Base-by-base conservation (phyloP, 2,888 invertebrate genomes). In the Epirrhoe tristata region DNA sequence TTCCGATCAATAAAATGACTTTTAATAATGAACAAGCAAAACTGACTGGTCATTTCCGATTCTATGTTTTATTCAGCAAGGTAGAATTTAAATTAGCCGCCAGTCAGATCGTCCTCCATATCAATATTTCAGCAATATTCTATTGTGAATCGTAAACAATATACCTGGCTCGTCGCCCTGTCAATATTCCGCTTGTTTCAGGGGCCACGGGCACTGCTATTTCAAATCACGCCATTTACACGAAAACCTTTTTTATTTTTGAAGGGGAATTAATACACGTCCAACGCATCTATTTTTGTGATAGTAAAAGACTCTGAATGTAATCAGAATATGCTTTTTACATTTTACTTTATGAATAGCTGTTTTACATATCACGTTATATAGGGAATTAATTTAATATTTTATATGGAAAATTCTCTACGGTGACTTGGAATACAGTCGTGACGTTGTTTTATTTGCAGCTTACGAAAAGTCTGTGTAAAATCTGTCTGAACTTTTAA, bases 51-150 rank as follows among this genome's bases (percentile, higher is more conserved):
- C 57, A 66, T 71, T 69, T 63, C 54, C 61, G 53, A 66, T 65
- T 71, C 68, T 65, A 74, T 74, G 69, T 74, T 72, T 74, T 74
- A 74, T 74, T 73, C 74, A 74, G 67, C 65, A 62, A 70, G 60
- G 70, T 70, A 66, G 69, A 70, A 73, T 73, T 72, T 70, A 70
- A 73, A 74, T 74, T 70, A 74, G 69, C 66, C 66, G 71, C 66
- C 67, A 62, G 61, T 51, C 66, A 59, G 58, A 60, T 58, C 64
- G 70, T 34, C 48, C 50, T 62, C 52, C 48, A 63, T 68, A 67
- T 74, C 70, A 72, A 74, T 72, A 72, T 72, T 70, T 66, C 62
- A 70, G 62, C 58, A 67, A 64, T 66, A 72, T 74, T 68, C 66
- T 72, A 69, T 72, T 74, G 70, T 72, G 68, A 61, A 68, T 63